Evolutionary conservation across 2,888 invertebrate genomes (phyloP).

Genomic region (Diachrysia chrysitis): DNA sequence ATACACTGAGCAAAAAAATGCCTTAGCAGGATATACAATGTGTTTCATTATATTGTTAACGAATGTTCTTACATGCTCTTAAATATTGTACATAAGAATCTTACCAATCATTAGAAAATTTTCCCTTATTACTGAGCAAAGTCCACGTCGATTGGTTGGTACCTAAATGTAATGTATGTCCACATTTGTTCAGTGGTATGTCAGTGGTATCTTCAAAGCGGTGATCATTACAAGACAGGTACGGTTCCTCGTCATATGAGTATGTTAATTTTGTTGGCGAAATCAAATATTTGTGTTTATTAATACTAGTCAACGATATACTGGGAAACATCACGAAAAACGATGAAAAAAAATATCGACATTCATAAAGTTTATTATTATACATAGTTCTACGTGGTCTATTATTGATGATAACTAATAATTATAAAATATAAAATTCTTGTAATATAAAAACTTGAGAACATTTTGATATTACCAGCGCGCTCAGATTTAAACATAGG

Average conservation of each 20-base stretch:
- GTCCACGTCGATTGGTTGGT: not conserved
- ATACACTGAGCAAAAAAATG: no score
- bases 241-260: conserved; percentile 55
- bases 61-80: no score
- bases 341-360: not conserved
- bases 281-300: conserved; percentile 75
- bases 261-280: conserved; percentile 72
- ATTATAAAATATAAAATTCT: no score
- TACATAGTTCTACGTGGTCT: no score
- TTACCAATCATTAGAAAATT: conserved; percentile 1
- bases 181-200: conserved; percentile 43
- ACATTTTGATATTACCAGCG: no score
- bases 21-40: no score
- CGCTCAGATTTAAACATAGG: no score
- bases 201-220: conserved; percentile 38
- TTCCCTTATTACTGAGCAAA: conserved; percentile 1
- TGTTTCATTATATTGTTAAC: no score
- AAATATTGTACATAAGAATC: not conserved
- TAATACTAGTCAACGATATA: conserved; percentile 67
- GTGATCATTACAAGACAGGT: conserved; percentile 52
- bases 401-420: no score
- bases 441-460: no score
- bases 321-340: not conserved
- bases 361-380: not conserved
- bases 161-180: conserved; percentile 32